Conservation (phyloP, 30 jellyfish, hydroid and myxozoan species). For the Aurelia aurita region DNA sequence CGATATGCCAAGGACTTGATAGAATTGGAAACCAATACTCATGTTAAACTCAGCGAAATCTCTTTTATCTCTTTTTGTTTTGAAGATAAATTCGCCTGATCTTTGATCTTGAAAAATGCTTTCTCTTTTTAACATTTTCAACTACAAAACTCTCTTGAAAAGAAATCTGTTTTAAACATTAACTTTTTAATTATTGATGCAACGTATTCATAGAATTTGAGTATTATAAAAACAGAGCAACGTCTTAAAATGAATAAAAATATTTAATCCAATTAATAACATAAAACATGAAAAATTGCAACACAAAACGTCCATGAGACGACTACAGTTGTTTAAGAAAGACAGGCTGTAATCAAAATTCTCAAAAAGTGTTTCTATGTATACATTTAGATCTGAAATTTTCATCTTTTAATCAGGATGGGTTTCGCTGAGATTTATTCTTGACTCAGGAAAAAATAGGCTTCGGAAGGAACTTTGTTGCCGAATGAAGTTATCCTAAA, state of each 20-base stretch:
- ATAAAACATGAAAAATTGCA: constrained; percentile 33
- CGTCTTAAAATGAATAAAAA: constrained; percentile 19
- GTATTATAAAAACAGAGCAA: constrained; percentile 19
- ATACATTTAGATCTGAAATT: too few relatives aligned
- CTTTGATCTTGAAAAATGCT: neutral
- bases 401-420: too few relatives aligned
- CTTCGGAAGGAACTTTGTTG: too few relatives aligned
- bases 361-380: too few relatives aligned
- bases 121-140: constrained; percentile 1
- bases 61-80: too few relatives aligned
- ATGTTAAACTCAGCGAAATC: too few relatives aligned
- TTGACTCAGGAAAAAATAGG: too few relatives aligned
- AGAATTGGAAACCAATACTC: too few relatives aligned
- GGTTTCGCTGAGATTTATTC: too few relatives aligned
- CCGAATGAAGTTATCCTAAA: too few relatives aligned
- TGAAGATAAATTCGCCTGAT: too few relatives aligned
- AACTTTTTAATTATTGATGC: constrained; percentile 37
- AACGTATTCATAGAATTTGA: constrained; percentile 23
- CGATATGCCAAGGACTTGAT: too few relatives aligned
- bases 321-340: neutral
- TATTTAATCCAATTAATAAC: constrained; percentile 18
- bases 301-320: constrained; percentile 2
- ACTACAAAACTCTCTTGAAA: constrained; percentile 15
- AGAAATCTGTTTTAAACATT: constrained; percentile 17
- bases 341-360: neutral